phyloP scores from a whole-genome alignment of 2,888 invertebrate species.

The Morpho achilles region DNA sequence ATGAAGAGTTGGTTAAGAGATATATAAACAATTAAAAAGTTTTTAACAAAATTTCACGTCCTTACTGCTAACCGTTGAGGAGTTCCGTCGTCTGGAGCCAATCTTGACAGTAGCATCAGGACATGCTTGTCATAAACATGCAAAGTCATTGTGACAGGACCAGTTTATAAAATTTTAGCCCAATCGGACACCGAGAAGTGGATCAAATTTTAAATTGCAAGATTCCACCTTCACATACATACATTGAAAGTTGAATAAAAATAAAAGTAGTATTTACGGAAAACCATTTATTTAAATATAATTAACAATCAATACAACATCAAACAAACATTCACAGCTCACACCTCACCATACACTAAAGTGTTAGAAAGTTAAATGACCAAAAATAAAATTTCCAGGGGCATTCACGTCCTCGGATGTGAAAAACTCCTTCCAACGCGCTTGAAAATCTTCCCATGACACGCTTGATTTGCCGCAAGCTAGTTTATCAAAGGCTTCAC shows the following conservation, averaged over 20 bases:
- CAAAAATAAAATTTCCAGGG: conserved; percentile 92
- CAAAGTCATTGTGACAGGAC: too few species aligned
- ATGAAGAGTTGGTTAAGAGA: not conserved
- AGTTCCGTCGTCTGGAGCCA: too few species aligned
- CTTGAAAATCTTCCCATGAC: conserved; percentile 86
- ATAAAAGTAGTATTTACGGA: not conserved
- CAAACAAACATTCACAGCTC: conserved; percentile 8
- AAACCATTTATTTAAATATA: conserved; percentile 5
- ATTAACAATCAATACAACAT: conserved; percentile 1
- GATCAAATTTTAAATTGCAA: too few species aligned
- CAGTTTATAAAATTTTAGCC: too few species aligned
- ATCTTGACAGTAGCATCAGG: too few species aligned
- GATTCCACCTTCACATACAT: too few species aligned
- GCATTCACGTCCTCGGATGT: conserved; percentile 86
- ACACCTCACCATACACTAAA: conserved; percentile 3
- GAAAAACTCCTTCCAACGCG: conserved; percentile 92
- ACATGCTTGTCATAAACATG: too few species aligned
- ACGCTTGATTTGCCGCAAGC: conserved; percentile 85
- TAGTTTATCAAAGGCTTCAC: conserved; percentile 88
- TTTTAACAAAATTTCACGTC: too few species aligned
- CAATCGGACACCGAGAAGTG: too few species aligned
- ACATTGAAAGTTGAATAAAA: too few species aligned
- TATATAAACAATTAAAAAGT: too few species aligned
- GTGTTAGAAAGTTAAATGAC: conserved; percentile 84
- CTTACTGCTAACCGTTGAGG: too few species aligned